Evolutionary conservation across 1,140 invertebrate species (phyloP).

Genomic region (Drosophila sechellia): DNA sequence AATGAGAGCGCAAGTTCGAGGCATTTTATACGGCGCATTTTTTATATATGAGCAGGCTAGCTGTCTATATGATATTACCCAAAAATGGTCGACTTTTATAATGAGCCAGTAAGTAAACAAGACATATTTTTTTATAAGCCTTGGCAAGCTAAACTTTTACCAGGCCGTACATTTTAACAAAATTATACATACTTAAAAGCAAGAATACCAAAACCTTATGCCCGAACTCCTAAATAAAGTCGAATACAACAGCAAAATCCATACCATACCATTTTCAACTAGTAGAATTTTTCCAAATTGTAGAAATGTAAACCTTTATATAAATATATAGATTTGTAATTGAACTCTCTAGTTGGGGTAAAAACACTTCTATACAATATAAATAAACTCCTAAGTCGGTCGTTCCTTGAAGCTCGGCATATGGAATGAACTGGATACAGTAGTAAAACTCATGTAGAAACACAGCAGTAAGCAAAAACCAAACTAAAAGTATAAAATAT

Average conservation of each 20-base stretch:
- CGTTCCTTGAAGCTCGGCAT: conserved; percentile 14
- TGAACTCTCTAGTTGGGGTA: conserved; percentile 32
- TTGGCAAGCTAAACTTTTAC: conserved; percentile 73
- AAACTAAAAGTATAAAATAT: conserved; percentile 24
- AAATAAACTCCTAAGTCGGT: conserved; percentile 41
- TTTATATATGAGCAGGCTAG: conserved; percentile 72
- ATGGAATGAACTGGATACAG: conserved; percentile 9
- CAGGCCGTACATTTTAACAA: conserved; percentile 75
- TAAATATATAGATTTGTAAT: conserved; percentile 52
- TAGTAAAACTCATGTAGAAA: conserved; percentile 34
- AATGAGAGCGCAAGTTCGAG: conserved; percentile 57
- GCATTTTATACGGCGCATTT: conserved; percentile 80
- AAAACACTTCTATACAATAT: conserved; percentile 30
- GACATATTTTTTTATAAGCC: conserved; percentile 78
- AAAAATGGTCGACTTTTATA: conserved; percentile 76
- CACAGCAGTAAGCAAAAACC: conserved; percentile 20
- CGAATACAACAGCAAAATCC: conserved; percentile 24
- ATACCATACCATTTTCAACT: conserved; percentile 62
- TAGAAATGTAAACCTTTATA: conserved; percentile 62
- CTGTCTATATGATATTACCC: conserved; percentile 70
- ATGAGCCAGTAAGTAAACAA: conserved; percentile 78
- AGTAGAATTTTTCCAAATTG: conserved; percentile 80
- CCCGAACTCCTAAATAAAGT: conserved; percentile 33
- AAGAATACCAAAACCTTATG: conserved; percentile 44
- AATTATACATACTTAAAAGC: conserved; percentile 57